Evolutionary conservation across 1,140 invertebrate species (phyloP).

Genomic region (Meteorus sp.): DNA sequence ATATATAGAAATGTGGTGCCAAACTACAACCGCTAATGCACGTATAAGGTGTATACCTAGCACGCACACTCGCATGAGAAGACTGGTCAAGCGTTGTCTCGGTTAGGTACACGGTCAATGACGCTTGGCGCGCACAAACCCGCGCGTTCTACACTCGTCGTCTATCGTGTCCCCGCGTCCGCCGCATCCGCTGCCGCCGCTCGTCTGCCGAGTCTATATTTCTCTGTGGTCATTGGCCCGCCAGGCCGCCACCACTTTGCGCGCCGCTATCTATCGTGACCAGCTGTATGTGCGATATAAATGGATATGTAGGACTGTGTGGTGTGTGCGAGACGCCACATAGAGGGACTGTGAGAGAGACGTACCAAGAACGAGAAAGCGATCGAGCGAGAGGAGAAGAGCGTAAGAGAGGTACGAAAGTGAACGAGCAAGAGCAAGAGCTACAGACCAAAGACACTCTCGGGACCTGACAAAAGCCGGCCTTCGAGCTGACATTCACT

Average conservation of each 20-base stretch:
- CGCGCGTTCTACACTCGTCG: neutral
- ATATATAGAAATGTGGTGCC: neutral
- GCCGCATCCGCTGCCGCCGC: neutral
- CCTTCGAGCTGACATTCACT: conserved; percentile 59
- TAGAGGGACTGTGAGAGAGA: neutral
- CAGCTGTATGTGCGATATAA: conserved; percentile 40
- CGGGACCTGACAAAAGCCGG: conserved; percentile 58
- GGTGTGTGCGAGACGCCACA: neutral
- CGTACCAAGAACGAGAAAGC: too few relatives aligned
- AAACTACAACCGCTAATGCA: conserved; percentile 20
- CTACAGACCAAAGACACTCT: conserved; percentile 40
- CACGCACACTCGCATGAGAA: too few relatives aligned
- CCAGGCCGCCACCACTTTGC: conserved; percentile 39
- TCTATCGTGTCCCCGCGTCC: conserved; percentile 3
- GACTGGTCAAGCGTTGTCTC: neutral
- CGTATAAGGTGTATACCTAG: conserved; percentile 25
- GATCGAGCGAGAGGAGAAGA: too few relatives aligned
- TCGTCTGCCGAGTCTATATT: too few relatives aligned
- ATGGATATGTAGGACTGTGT: conserved; percentile 33
- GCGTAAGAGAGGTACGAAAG: too few relatives aligned
- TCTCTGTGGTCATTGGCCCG: conserved; percentile 45
- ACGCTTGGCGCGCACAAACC: too few relatives aligned
- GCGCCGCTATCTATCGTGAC: conserved; percentile 26
- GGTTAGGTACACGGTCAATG: conserved; percentile 25
- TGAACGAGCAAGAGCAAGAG: conserved; percentile 1